phyloP scores from a whole-genome alignment of 2,113 vertebrate species.

The Trematomus loennbergii region DNA sequence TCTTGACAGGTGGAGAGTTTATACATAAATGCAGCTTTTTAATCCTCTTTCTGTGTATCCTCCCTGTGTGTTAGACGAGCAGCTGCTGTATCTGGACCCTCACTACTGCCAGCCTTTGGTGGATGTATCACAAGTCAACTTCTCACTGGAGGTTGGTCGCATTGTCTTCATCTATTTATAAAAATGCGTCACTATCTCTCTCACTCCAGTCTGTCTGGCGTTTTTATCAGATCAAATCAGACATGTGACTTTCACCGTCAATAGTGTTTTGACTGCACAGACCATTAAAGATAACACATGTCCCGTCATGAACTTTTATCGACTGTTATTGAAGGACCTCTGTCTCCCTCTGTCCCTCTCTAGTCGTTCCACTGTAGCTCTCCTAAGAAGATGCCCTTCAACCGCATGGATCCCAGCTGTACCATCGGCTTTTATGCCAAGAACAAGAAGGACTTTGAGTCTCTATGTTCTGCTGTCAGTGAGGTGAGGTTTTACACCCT shows the following conservation, averaged over 20 bases:
- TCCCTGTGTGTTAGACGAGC: slow-evolving; percentile 85
- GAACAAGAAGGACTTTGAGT: slow-evolving; percentile 88
- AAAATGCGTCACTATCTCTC: not conserved
- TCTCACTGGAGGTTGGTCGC: slow-evolving; percentile 87
- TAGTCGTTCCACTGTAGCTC: slow-evolving; percentile 93
- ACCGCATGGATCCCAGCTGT: slow-evolving; percentile 94
- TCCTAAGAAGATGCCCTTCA: slow-evolving; percentile 92
- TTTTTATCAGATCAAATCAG: not conserved
- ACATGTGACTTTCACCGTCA: slow-evolving; percentile 5
- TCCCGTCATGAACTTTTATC: slow-evolving; percentile 5
- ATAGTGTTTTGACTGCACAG: slow-evolving; percentile 3
- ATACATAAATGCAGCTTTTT: not conserved
- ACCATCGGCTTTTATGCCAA: slow-evolving; percentile 92
- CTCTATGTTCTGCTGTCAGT: slow-evolving; percentile 85
- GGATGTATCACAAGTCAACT: slow-evolving; percentile 86
- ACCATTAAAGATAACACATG: slow-evolving; percentile 6
- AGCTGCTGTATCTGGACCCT: slow-evolving; percentile 93
- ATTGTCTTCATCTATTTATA: not conserved
- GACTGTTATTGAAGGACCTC: not conserved
- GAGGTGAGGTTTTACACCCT: slow-evolving; percentile 79
- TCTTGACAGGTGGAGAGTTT: not conserved
- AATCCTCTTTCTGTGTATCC: not conserved
- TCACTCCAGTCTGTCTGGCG: not conserved
- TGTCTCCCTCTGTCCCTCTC: not conserved
- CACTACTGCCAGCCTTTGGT: slow-evolving; percentile 93